Evolutionary conservation across 2,797 vertebrate genomes (phyloP), one percentile per base, ranked within the genome.

Genomic region (Enteromius trimaculatus): DNA sequence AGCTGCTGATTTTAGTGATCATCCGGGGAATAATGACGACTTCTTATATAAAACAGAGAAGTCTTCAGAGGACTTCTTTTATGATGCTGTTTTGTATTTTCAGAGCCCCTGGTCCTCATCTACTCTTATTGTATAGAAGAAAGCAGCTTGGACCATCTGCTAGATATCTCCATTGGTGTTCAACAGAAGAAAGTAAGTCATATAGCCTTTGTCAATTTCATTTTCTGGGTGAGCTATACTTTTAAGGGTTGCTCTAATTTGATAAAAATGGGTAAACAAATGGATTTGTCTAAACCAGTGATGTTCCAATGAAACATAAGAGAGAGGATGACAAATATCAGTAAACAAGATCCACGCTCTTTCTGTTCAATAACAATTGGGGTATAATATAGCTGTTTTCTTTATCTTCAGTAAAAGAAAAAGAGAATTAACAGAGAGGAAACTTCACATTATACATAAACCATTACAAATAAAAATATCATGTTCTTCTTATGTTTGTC

Each of bases 361-460:
- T 92, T 95, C 95, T 94, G 93, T 96, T 97, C 95, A 95, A 92
- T 89, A 94, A 94, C 96, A 95, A 95, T 51, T 92, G 90, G 92
- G 93, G 95, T 95, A 92, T 92, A 92, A 94, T 89, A 87, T 85
- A 93, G 86, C 86, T 82, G 74, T 87, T 87, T 83, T 85, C 77
- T 88, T 88, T 88, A 89, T 90, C 92, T 90, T 91, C 51, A 86
- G 65, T 65, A 77, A 88, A 92, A 92, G 80, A 83, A 86, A 84
- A 82, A 77, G 37, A 82, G 86, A 13, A 81, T 82, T 83, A 65
- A 91, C 78, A 64, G 80, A 79, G 89, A 92, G 91, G 92, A 96
- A 95, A 95, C 95, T 98, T 98, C 97, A 99, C 97, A 98, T 98
- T 98, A 93, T 96, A 96, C 95, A 95, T 94, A 95, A 94, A 96